Percentiles rank a stretch among this genome's conserved stretches.
Conservation (phyloP, 2,113 vertebrate genomes). For the Serinus canaria region DNA sequence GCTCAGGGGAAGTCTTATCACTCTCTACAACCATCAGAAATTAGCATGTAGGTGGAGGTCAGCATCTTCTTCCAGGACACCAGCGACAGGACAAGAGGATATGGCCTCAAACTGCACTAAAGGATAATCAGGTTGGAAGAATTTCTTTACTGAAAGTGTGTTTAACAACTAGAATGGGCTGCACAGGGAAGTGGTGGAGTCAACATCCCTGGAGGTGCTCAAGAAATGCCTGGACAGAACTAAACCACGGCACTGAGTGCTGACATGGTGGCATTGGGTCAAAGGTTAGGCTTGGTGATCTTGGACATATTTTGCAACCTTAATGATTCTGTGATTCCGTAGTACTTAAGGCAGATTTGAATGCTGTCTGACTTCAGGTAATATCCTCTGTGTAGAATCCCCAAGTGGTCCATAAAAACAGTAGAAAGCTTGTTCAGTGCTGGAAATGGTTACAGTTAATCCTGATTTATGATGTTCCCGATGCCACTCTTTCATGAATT, state of each 20-base stretch:
- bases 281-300: background rate
- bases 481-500: background rate
- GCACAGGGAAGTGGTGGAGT: background rate
- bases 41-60: background rate
- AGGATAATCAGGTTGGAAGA: background rate
- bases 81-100: fast-evolving
- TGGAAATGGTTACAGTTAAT: background rate
- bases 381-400: background rate
- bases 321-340: background rate
- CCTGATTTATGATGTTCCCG: background rate
- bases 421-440: background rate
- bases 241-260: too few species aligned
- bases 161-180: background rate
- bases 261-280: fast-evolving
- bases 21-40: background rate
- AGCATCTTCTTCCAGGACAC: background rate
- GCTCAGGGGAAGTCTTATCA: background rate
- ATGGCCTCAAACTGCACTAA: background rate
- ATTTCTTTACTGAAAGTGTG: background rate
- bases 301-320: background rate
- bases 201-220: background rate
- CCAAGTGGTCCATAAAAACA: background rate
- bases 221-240: background rate
- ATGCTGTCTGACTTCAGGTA: background rate
- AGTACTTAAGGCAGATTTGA: background rate